Base-by-base conservation (phyloP, 1,140 invertebrate genomes). In the Drosophila micromelanica region DNA sequence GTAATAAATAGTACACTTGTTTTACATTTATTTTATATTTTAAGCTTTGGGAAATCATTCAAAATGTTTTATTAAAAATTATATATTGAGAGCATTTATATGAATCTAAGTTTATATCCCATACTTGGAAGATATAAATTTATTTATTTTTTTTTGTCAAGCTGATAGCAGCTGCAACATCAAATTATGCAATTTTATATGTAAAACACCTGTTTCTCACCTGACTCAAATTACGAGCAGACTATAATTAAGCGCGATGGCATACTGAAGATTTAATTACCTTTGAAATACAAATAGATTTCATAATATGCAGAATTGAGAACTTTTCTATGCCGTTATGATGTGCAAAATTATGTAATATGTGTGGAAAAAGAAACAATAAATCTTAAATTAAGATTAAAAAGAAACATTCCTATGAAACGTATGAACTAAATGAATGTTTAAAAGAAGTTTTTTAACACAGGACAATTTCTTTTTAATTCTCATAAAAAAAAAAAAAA, bases 161-260 rank as follows among this genome's bases (percentile, higher is more conserved):
- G 11, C 37, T 35, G 13, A 17, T 54, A 17, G 12, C 51, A 20
- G 51, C 32, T 54, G 51, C 32, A 37, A 1, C 3, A 17, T 54
- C 5, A 17, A 5, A 2, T 37, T 54, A 20, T 35, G 9, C 11
- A n/a, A 9, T 17, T 8, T 5, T 12, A 49, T 3, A 30, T 32
- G 27, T 1, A 6, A 35, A 38, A 32, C 62, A 64, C 40, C 17
- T 64, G 51, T 56, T 64, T 64, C 62, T 35, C 62, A 56, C 15
- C n/a, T 64, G n/a, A 2, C 4, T 55, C 51, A 46, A 3, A 9
- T 64, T 35, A 43, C 48, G 15, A 3, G 15, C 7, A 5, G 13
- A 20, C 20, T 17, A 8, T 30, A 11, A 20, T 45, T 27, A 9
- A 42, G 7, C 4, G 30, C 23, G 1, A 27, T 3, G 15, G 9